Base-by-base conservation (phyloP, 2,888 invertebrate genomes). In the Tigriopus californicus region DNA sequence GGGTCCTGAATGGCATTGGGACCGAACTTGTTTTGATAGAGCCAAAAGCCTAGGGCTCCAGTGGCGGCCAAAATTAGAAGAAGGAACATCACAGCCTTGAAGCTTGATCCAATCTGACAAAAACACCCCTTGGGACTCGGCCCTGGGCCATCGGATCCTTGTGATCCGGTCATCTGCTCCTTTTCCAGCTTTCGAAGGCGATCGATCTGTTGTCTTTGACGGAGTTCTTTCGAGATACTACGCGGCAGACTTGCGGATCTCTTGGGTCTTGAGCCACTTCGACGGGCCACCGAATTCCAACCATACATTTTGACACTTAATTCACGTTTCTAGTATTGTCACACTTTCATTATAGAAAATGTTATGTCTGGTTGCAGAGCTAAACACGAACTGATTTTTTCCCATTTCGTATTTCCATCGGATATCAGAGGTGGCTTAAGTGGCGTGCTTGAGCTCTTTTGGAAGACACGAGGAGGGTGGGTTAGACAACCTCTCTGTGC, bases 71-170 rank as follows among this genome's bases (percentile, higher is more conserved):
- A 41, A 2, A 54, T 54, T 11, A 24, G 18, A 15, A 41, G n/a
- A 13, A 54, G 41, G 12, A 54, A 40, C 40, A 54, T 6, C 13
- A 54, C 10, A 41, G 54, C 54, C 15, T 22, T 25, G 13, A 54
- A 24, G 22, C 33, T 40, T 15, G 54, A 54, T 15, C 54, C 54
- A 18, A 54, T 54, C 41, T 54, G 54, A 22, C 54, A 54, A 22
- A 40, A 54, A 22, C 54, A 54, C 1, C 54, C 54, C 22, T 54
- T 54, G 33, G 41, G 25, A 11, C 10, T 24, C 1, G 44, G 44
- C 18, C 44, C 18, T 44, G 3, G 44, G 15, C n/a, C 18, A 15
- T n/a, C 15, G n/a, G 44, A 44, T 44, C 44, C 44, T 44, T n/a
- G 44, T 5, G 33, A 33, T 33, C 33, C 8, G 33, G 33, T 33